These are phyloP conservation scores for Melangyna quadrimaculata DNA, from an alignment of 2,888 invertebrate species.

Conservation along the genomic window DNA sequence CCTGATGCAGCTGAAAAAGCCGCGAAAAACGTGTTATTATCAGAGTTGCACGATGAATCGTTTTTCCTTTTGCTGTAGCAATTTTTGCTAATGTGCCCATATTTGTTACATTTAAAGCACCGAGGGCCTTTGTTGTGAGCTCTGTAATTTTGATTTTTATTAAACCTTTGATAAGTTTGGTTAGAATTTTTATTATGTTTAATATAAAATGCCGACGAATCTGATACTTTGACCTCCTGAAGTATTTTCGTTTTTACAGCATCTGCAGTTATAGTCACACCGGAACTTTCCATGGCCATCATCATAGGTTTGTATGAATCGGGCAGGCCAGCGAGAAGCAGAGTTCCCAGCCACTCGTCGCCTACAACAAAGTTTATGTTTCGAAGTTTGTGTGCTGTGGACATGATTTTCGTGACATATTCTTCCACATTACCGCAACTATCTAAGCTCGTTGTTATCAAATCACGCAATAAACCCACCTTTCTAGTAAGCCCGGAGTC, in stretches of 20 bases:
- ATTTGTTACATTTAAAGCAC: conserved; percentile 22
- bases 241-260: conserved; percentile 19
- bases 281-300: background rate
- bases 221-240: conserved; percentile 19
- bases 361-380: background rate
- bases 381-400: background rate
- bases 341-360: background rate
- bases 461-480: too few relatives aligned
- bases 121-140: conserved; percentile 9
- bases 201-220: conserved; percentile 20
- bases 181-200: conserved; percentile 19
- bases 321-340: background rate
- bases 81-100: conserved; percentile 12
- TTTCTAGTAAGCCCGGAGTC: background rate
- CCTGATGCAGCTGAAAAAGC: background rate
- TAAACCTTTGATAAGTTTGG: background rate
- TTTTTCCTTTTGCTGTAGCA: conserved; percentile 2
- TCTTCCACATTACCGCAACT: too few relatives aligned
- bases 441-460: background rate
- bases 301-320: background rate
- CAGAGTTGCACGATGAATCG: background rate
- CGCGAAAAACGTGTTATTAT: background rate
- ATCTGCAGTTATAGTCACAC: background rate
- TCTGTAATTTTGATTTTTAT: conserved; percentile 25
- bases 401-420: background rate